Percentiles rank a stretch among this genome's conserved stretches.
Evolutionary conservation across 1,140 invertebrate genomes (phyloP).

Genomic region (Saccostrea glomerata): DNA sequence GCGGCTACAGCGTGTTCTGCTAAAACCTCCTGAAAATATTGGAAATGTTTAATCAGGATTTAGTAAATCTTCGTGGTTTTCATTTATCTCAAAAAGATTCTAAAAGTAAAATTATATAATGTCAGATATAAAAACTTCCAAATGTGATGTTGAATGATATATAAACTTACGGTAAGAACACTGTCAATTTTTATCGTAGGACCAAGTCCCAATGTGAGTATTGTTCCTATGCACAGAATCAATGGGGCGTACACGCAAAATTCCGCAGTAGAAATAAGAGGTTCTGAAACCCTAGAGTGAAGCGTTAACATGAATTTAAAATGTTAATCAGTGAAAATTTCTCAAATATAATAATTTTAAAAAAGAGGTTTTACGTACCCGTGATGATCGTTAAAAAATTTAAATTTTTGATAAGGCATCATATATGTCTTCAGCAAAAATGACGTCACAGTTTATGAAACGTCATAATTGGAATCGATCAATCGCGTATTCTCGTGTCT

Average conservation of each 20-base stretch:
- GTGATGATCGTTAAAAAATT: conserved; percentile 6
- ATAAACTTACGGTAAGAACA: neutral
- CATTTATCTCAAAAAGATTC: no score
- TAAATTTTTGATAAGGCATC: neutral
- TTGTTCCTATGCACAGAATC: neutral
- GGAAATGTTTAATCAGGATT: neutral
- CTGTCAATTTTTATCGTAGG: neutral
- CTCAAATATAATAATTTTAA: neutral
- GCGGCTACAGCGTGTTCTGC: neutral
- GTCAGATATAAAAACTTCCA: no score
- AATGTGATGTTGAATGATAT: no score
- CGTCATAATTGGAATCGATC: neutral
- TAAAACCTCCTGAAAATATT: conserved; percentile 3
- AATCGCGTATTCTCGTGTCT: no score
- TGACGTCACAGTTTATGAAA: conserved; percentile 9
- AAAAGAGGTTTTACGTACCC: neutral
- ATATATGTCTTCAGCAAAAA: neutral
- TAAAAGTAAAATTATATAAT: no score
- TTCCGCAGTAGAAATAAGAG: neutral
- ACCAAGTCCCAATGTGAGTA: neutral
- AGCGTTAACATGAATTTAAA: neutral
- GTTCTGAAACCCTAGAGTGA: neutral
- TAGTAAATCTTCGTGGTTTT: neutral
- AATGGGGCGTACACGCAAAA: neutral
- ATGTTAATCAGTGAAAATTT: no score